Base-by-base conservation (phyloP, 2,888 invertebrate genomes). In the Scaptomyza cyrtandrae region DNA sequence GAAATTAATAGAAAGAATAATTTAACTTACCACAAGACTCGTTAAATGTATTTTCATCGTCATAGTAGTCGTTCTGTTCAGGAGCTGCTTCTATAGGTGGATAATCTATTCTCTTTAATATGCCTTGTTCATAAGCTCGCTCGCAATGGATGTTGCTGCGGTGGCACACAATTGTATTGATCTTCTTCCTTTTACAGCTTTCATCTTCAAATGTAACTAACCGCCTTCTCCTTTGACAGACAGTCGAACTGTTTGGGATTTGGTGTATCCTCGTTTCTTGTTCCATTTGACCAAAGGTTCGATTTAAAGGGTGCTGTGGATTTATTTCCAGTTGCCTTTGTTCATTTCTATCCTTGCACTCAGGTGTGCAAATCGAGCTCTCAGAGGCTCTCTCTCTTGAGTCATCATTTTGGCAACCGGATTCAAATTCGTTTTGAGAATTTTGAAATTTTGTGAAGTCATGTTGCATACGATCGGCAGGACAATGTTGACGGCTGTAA, bases 171-270 rank as follows among this genome's bases (percentile, higher is more conserved):
- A 31, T n/a, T 0, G 24, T 2, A 2, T 55, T 29, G 1, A 39
- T 24, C 9, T 6, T 43, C 1, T 16, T 14, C 0, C 16, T 29
- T 1, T 13, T 7, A 11, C 37, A 39, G 0, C 6, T 6, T 7
- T 78, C 65, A 37, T 80, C 81, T 13, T n/a, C n/a, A n/a, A n/a
- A n/a, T n/a, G 35, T 84, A 2, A 76, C 70, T 1, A 27, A 50
- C 14, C 73, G 67, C 0, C 11, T 46, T 0, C 55, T 53, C 35
- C 58, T 78, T 2, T 64, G 58, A 4, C 60, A 44, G 5, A 41
- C 3, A 14, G 45, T 50, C 11, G 44, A 37, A 3, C 13, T 43
- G n/a, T 6, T 14, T 9, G 14, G 13, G 1, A 11, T 3, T 3
- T 16, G 3, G 0, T 6, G 10, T 3, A 9, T 16, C 11, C 11